These are phyloP conservation scores for Diadegma fenestrale DNA, from an alignment of 2,888 invertebrate genomes.

Conservation along the genomic window DNA sequence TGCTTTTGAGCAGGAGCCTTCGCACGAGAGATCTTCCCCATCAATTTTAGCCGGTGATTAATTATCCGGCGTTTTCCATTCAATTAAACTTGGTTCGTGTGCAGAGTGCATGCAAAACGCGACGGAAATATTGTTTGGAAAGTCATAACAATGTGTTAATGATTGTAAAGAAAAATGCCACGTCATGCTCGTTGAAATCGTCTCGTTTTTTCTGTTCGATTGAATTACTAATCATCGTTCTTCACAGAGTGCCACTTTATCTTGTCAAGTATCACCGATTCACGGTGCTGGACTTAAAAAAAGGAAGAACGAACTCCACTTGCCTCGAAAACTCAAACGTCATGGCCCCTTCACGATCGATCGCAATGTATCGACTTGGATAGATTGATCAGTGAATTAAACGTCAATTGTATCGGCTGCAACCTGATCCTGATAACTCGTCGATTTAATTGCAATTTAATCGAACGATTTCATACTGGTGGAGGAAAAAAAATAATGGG, in stretches of 20 bases:
- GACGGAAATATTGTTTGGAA: background rate
- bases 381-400: slow-evolving; percentile 11
- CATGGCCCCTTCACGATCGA: slow-evolving; percentile 15
- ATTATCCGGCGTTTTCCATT: background rate
- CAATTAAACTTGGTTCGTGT: background rate
- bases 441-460: slow-evolving; percentile 45
- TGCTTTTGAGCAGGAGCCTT: background rate
- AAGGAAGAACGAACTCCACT: background rate
- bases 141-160: background rate
- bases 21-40: background rate
- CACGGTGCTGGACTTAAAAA: background rate
- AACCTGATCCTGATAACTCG: slow-evolving; percentile 10
- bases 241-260: background rate
- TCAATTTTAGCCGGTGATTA: background rate
- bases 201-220: background rate
- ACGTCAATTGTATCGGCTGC: background rate
- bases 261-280: background rate
- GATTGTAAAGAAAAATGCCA: background rate
- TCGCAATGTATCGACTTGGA: background rate
- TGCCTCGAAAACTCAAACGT: slow-evolving; percentile 5
- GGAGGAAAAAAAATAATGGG: background rate
- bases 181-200: background rate
- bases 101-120: background rate
- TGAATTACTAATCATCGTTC: background rate
- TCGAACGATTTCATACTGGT: background rate